phyloP scores from a whole-genome alignment of 2,888 invertebrate genomes.

The Anoncus sp. region DNA sequence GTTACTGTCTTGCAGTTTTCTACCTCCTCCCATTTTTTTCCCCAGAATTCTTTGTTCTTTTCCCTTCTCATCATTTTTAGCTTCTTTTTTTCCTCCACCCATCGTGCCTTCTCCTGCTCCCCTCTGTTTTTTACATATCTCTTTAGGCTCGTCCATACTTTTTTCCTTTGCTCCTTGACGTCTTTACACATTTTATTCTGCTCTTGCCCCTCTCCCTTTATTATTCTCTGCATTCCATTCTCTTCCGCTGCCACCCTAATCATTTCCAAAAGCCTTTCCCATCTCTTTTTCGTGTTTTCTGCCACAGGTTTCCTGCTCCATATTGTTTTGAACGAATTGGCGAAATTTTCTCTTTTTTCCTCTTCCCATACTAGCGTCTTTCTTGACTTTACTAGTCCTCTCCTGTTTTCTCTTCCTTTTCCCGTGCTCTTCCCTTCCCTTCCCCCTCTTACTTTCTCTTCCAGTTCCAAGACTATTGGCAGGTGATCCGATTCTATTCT shows the following conservation, averaged over 20 bases:
- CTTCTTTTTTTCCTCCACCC: not conserved
- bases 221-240: not conserved
- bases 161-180: not conserved
- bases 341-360: not conserved
- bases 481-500: constrained; percentile 38
- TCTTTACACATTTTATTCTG: not conserved
- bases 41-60: not conserved
- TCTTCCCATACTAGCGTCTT: not conserved
- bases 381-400: not conserved
- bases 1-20: not conserved
- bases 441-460: too few species aligned
- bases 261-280: constrained; percentile 11
- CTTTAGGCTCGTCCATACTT: not conserved
- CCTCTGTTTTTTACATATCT: not conserved
- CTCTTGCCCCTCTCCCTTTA: not conserved
- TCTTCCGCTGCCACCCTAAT: constrained; percentile 3
- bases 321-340: not conserved
- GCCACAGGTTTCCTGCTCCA: not conserved
- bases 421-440: not conserved
- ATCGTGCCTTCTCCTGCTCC: not conserved
- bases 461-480: constrained; percentile 7
- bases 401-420: not conserved
- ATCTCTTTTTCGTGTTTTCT: constrained; percentile 5
- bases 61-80: not conserved
- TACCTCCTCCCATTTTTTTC: not conserved